Base-by-base conservation (phyloP, 2,113 vertebrate species). In the Zootoca vivipara region DNA sequence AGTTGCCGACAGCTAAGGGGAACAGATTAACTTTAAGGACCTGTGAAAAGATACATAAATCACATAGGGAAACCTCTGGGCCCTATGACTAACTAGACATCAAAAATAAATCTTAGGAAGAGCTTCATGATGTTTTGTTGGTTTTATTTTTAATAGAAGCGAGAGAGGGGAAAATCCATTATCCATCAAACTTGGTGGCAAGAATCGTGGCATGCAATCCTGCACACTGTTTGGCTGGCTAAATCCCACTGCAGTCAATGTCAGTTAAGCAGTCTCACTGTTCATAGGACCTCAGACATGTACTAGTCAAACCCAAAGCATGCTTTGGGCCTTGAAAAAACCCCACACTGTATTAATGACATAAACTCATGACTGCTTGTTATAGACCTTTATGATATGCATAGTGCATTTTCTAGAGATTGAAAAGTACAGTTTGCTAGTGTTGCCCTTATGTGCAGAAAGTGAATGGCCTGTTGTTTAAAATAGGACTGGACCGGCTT, bases 1-100 rank as follows among this genome's bases (percentile, higher is more conserved):
- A 94, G 92, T 91, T 89, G 93, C 89, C 86, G 91, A 1, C 88
- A 95, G 92, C 95, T 84, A 86, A 81, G 84, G 94, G 91, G 91
- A 83, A 89, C 88, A 64, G 92, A 96, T 95, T 95, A 95, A 94
- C 90, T 95, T 91, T 90, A 83, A 88, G 88, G 86, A 89, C 91
- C 90, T 86, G 83, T 89, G 84, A 94, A 95, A 93, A 95, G 90
- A 90, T 28, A 85, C 88, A 96, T 95, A 95, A 96, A 95, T 96
- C 94, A 95, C 87, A 56, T 81, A 83, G 89, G 91, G 78, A 96
- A 94, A 79, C 88, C 92, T 93, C 90, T 86, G 82, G 84, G 89
- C 92, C 93, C 89, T 62, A 83, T 87, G 35, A 92, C 86, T 93
- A 89, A 92, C 82, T 91, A 93, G 70, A n/a, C 92, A 95, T 22